Evolutionary conservation across 2,113 vertebrate species (phyloP).

Genomic region (Microtus montanus): DNA sequence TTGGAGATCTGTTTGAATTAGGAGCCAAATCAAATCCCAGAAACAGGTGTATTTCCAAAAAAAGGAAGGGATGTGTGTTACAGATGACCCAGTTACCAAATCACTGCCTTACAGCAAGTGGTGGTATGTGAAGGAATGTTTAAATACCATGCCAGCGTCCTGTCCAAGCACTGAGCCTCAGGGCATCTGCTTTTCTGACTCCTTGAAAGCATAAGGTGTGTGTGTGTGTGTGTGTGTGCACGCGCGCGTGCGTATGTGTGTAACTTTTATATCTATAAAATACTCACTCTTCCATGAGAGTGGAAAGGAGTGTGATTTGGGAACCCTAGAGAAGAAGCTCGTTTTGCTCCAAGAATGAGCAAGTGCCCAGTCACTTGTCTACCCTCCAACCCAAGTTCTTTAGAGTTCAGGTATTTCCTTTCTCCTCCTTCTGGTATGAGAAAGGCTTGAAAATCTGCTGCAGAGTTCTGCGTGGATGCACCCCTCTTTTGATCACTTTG

Average conservation of each 20-base stretch:
- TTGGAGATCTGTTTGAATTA: slow-evolving; percentile 79
- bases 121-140: slow-evolving; percentile 55
- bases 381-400: background rate
- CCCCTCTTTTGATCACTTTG: background rate
- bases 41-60: slow-evolving; percentile 79
- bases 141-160: slow-evolving; percentile 42
- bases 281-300: background rate
- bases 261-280: background rate
- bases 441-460: background rate
- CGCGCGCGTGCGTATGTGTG: too few relatives aligned
- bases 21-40: slow-evolving; percentile 75
- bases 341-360: background rate
- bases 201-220: background rate
- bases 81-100: slow-evolving; percentile 77
- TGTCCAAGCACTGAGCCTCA: slow-evolving; percentile 31
- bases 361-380: background rate
- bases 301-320: background rate
- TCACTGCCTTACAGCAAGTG: slow-evolving; percentile 63
- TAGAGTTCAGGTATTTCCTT: slow-evolving; percentile 8
- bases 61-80: slow-evolving; percentile 70
- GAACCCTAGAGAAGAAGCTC: background rate
- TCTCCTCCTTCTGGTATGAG: background rate
- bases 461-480: background rate
- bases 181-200: slow-evolving; percentile 57
- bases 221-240: too few relatives aligned